These are phyloP conservation scores for Cheiracanthium punctorium DNA, from an alignment of 2,888 invertebrate species.

Conservation along the genomic window DNA sequence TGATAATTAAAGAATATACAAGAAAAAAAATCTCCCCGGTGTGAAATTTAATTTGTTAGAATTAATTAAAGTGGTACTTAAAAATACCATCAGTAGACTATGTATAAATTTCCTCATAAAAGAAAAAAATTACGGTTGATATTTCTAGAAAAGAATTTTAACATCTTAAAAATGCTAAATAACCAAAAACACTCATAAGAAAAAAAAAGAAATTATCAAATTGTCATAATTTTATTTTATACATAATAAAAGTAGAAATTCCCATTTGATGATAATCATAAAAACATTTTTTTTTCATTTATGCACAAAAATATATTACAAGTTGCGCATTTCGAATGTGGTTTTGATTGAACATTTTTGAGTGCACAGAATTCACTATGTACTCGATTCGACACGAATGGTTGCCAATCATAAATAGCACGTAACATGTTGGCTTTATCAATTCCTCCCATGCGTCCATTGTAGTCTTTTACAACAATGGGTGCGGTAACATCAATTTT, in stretches of 20 bases:
- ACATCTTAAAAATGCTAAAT: not conserved
- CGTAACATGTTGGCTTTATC: too few species aligned
- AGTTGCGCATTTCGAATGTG: not conserved
- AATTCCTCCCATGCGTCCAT: slow-evolving; percentile 24
- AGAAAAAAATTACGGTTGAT: not conserved
- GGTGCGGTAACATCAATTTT: slow-evolving; percentile 31
- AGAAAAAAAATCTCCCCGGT: slow-evolving; percentile 21
- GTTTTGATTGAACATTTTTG: too few species aligned
- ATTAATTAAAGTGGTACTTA: slow-evolving; percentile 29
- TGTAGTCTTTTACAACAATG: slow-evolving; percentile 33
- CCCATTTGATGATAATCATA: slow-evolving; percentile 8
- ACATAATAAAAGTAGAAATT: too few species aligned
- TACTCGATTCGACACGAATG: slow-evolving; percentile 36
- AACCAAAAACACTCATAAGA: not conserved
- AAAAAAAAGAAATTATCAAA: not conserved
- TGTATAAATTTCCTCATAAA: not conserved
- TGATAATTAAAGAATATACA: too few species aligned
- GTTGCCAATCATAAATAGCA: too few species aligned
- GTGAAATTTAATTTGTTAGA: slow-evolving; percentile 19
- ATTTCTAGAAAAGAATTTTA: not conserved
- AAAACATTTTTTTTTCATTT: not conserved
- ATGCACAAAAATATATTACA: not conserved
- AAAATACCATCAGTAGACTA: not conserved
- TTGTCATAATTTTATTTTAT: not conserved
- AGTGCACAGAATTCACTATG: slow-evolving; percentile 11